These are phyloP conservation scores for Lerista edwardsae DNA, from an alignment of 2,797 vertebrate species.

Conservation along the genomic window DNA sequence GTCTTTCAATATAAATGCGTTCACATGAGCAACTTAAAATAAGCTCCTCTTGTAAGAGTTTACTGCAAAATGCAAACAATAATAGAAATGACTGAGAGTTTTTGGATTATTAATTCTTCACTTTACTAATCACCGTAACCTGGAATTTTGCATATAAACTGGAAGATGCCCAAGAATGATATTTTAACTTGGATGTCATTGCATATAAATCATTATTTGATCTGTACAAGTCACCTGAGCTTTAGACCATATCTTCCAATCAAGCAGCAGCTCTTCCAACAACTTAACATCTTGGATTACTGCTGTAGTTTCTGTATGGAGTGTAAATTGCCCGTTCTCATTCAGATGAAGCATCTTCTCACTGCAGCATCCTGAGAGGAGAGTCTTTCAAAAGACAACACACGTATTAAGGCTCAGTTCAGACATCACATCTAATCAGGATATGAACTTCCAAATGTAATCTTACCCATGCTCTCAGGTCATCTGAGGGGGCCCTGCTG, in stretches of 20 bases:
- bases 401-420: neutral
- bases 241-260: slow-evolving; percentile 99
- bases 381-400: slow-evolving; percentile 77
- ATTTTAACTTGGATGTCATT: slow-evolving; percentile 6
- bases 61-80: neutral
- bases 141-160: neutral
- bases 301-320: slow-evolving; percentile 85
- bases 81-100: neutral
- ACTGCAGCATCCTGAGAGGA: slow-evolving; percentile 92
- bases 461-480: no score
- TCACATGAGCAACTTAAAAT: neutral
- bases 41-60: neutral
- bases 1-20: neutral
- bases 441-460: neutral
- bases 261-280: slow-evolving; percentile 90
- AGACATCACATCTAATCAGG: neutral
- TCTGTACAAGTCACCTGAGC: slow-evolving; percentile 83
- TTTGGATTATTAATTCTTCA: neutral
- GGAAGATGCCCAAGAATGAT: neutral
- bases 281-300: slow-evolving; percentile 91
- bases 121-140: neutral
- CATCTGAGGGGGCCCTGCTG: no score
- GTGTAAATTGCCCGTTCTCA: slow-evolving; percentile 85
- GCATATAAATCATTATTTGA: neutral
- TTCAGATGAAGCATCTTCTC: slow-evolving; percentile 82